Conservation (phyloP, 2,113 vertebrate genomes). For the Marmota monax region DNA sequence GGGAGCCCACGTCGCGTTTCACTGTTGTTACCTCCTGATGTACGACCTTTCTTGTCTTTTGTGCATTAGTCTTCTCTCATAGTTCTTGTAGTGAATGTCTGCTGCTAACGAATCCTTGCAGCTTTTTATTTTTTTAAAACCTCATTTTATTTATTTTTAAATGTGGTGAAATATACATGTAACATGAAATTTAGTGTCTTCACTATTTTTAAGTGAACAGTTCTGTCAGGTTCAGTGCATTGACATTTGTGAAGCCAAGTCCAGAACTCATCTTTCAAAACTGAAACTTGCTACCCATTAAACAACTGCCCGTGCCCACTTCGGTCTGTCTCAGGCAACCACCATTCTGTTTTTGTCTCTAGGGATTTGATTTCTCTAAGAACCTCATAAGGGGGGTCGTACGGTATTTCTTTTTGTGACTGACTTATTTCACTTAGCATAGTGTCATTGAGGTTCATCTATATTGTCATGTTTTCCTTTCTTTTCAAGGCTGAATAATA, state of each 20-base stretch:
- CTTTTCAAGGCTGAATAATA: neutral
- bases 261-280: neutral
- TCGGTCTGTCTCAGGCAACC: neutral
- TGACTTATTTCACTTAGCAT: neutral
- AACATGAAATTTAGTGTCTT: neutral
- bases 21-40: neutral
- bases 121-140: neutral
- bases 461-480: neutral
- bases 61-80: neutral
- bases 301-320: neutral
- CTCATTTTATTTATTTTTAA: constrained; percentile 18
- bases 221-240: neutral
- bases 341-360: constrained; percentile 4
- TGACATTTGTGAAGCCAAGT: neutral
- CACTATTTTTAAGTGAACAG: neutral
- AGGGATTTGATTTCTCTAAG: neutral
- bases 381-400: neutral
- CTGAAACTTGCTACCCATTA: neutral
- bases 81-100: neutral
- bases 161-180: neutral
- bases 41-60: neutral
- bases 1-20: neutral
- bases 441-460: constrained; percentile 4
- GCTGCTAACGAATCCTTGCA: constrained; percentile 31
- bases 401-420: neutral